phyloP scores from a whole-genome alignment of 2,888 invertebrate genomes.

The Lydus trimaculatus region DNA sequence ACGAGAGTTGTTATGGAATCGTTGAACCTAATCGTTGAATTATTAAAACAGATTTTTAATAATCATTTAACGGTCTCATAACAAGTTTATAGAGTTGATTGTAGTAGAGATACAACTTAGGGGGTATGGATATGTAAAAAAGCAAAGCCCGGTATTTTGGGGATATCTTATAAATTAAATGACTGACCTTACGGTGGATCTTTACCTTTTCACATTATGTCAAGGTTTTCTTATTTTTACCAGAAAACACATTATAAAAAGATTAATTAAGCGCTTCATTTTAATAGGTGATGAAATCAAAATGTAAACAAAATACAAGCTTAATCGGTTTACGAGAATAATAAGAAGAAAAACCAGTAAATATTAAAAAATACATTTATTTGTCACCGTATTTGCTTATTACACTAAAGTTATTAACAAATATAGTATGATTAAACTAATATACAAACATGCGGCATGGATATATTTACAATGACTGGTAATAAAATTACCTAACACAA shows the following conservation, averaged over 20 bases:
- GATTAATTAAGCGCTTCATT: not conserved
- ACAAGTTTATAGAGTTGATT: not conserved
- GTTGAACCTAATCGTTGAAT: constrained; percentile 18
- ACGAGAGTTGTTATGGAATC: constrained; percentile 21
- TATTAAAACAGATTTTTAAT: not conserved
- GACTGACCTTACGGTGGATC: not conserved
- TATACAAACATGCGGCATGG: constrained; percentile 29
- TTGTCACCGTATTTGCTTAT: constrained; percentile 46
- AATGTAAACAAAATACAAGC: not conserved
- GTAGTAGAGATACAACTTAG: no score
- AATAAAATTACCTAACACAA: constrained; percentile 19
- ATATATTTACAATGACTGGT: constrained; percentile 38
- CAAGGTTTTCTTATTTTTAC: not conserved
- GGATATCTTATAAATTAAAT: not conserved
- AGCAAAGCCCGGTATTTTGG: not conserved
- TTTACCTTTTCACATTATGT: constrained; percentile 5
- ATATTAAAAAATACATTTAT: constrained; percentile 36
- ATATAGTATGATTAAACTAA: constrained; percentile 17
- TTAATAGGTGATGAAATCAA: not conserved
- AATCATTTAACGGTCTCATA: not conserved
- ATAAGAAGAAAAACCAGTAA: not conserved
- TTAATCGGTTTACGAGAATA: not conserved
- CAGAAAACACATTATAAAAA: constrained; percentile 4
- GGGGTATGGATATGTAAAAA: no score
- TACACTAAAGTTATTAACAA: constrained; percentile 23